These are phyloP conservation scores for Netelia melanura DNA, from an alignment of 2,888 invertebrate species.

Conservation along the genomic window DNA sequence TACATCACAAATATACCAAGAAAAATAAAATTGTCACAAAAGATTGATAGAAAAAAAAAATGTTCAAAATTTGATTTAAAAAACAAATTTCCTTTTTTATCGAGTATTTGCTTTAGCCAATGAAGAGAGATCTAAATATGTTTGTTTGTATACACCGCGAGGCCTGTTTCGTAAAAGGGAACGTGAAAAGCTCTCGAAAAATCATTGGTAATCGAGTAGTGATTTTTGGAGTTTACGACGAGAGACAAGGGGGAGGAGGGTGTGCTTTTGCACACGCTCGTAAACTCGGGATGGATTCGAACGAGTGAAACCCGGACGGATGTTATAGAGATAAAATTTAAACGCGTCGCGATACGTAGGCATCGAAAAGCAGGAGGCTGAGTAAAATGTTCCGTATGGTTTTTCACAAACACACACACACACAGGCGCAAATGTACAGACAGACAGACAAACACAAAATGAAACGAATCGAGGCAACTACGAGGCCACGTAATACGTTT, in stretches of 20 bases:
- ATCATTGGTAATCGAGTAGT: constrained; percentile 46
- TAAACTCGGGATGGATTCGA: not conserved
- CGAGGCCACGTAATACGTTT: constrained; percentile 66
- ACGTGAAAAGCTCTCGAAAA: constrained; percentile 24
- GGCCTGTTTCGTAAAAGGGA: constrained; percentile 6
- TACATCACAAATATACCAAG: too few relatives aligned
- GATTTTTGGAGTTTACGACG: constrained; percentile 52
- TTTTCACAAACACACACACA: constrained; percentile 11
- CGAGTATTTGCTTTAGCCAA: not conserved
- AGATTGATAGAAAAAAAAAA: not conserved
- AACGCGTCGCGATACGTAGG: constrained; percentile 31
- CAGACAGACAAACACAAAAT: constrained; percentile 9
- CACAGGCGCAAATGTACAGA: not conserved
- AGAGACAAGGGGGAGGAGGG: not conserved
- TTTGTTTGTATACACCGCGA: not conserved
- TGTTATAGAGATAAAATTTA: constrained; percentile 64
- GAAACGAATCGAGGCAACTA: constrained; percentile 17
- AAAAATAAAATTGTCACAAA: not conserved
- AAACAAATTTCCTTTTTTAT: too few relatives aligned
- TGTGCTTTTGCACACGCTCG: constrained; percentile 9
- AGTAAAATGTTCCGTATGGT: constrained; percentile 43
- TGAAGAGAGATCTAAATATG: not conserved
- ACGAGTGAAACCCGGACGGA: constrained; percentile 39
- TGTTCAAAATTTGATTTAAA: not conserved
- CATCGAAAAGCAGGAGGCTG: not conserved